phyloP scores from a whole-genome alignment of 2,113 vertebrate genomes.

The Notechis scutatus region DNA sequence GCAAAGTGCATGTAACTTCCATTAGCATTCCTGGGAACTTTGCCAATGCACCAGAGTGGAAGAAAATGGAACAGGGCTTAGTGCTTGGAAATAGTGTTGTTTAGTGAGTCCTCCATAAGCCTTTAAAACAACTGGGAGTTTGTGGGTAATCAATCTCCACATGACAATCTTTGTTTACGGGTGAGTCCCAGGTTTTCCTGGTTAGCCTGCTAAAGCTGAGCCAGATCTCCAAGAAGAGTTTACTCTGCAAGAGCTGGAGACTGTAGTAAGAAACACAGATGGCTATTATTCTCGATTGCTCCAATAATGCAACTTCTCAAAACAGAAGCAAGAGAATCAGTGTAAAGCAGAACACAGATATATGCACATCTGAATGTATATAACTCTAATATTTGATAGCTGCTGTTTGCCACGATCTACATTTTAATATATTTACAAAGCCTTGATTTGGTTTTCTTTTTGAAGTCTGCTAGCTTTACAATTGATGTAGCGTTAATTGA shows the following conservation, averaged over 20 bases:
- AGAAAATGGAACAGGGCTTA: neutral
- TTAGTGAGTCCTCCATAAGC: neutral
- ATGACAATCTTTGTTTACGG: conserved; percentile 12
- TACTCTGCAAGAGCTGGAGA: neutral
- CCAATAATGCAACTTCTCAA: neutral
- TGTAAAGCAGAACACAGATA: neutral
- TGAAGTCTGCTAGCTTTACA: neutral
- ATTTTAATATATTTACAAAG: neutral
- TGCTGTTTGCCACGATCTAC: neutral
- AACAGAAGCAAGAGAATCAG: neutral
- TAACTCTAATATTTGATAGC: neutral
- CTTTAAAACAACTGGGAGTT: conserved; percentile 24
- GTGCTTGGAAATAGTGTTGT: conserved; percentile 13
- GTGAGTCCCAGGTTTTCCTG: neutral
- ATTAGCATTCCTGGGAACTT: conserved; percentile 19
- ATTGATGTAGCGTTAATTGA: neutral
- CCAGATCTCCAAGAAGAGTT: neutral
- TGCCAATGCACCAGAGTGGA: neutral
- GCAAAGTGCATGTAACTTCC: neutral
- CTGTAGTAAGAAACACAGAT: neutral
- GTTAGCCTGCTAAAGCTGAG: neutral
- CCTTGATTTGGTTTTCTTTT: neutral
- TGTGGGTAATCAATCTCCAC: neutral
- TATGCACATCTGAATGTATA: neutral
- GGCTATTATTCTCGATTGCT: neutral